phyloP scores from a whole-genome alignment of 1,140 invertebrate genomes.

The Melipona quadrifasciata region DNA sequence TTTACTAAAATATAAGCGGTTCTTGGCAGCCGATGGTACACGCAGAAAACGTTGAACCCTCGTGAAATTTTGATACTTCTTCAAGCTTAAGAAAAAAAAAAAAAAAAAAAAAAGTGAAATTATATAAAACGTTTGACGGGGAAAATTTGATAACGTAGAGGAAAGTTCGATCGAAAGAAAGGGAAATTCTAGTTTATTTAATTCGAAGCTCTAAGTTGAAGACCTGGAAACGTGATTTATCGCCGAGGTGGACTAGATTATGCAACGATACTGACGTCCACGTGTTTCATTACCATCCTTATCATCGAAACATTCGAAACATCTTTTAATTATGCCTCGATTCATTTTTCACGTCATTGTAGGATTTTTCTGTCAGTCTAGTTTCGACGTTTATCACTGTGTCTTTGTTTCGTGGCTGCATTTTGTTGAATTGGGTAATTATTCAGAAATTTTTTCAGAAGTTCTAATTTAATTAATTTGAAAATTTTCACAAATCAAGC shows the following conservation, averaged over 20 bases:
- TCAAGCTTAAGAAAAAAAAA: not conserved
- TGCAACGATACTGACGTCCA: slow-evolving; percentile 21
- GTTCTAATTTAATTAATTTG: no score
- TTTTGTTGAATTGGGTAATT: not conserved
- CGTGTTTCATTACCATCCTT: slow-evolving; percentile 33
- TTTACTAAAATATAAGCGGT: not conserved
- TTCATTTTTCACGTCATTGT: not conserved
- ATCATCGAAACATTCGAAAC: not conserved
- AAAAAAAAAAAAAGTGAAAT: not conserved
- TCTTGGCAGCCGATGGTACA: not conserved
- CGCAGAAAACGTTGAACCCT: slow-evolving; percentile 39
- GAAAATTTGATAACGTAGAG: not conserved
- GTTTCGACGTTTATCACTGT: not conserved
- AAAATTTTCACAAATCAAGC: no score
- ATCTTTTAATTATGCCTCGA: slow-evolving; percentile 10
- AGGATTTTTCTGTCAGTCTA: not conserved
- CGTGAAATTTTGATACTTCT: not conserved
- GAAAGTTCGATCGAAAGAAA: not conserved
- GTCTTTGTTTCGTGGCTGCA: not conserved
- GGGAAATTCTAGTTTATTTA: not conserved
- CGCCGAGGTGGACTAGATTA: not conserved
- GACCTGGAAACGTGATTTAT: slow-evolving; percentile 10
- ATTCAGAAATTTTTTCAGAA: not conserved
- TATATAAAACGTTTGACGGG: not conserved
- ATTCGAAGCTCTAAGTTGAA: not conserved